A percentile compares a stretch with the other conserved stretches of the same genome.
Conservation (phyloP, 2,888 invertebrate species). For the Dione juno region DNA sequence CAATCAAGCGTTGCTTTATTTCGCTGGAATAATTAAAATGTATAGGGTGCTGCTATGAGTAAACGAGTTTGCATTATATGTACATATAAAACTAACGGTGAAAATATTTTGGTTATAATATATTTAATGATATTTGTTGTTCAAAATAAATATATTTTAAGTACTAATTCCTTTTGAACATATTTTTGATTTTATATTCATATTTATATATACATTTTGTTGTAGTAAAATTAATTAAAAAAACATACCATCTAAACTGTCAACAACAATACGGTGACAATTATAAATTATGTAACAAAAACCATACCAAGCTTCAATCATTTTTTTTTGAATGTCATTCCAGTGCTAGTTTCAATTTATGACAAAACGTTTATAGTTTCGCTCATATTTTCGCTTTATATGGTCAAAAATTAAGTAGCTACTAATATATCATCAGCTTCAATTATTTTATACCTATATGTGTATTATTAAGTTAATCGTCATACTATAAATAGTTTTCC, state of each 20-base stretch:
- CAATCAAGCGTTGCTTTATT: slow-evolving; percentile 26
- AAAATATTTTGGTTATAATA: no score
- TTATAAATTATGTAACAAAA: not conserved
- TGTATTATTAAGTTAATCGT: not conserved
- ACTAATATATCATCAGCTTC: slow-evolving; percentile 3
- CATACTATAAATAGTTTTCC: not conserved
- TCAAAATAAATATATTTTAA: no score
- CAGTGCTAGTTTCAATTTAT: slow-evolving; percentile 2
- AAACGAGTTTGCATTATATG: no score
- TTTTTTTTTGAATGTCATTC: not conserved
- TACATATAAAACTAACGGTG: no score
- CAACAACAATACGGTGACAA: not conserved
- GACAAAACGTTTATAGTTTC: not conserved
- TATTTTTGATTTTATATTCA: no score
- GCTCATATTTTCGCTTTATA: not conserved
- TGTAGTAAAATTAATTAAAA: no score
- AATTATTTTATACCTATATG: no score
- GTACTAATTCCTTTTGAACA: no score
- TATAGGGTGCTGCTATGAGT: not conserved
- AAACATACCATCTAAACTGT: not conserved
- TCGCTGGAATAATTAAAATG: slow-evolving; percentile 2
- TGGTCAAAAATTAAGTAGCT: not conserved
- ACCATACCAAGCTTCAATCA: not conserved
- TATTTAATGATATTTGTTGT: no score
- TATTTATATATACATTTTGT: no score